Conservation (phyloP, 2,888 invertebrate species). For the Trachelus stipa region DNA sequence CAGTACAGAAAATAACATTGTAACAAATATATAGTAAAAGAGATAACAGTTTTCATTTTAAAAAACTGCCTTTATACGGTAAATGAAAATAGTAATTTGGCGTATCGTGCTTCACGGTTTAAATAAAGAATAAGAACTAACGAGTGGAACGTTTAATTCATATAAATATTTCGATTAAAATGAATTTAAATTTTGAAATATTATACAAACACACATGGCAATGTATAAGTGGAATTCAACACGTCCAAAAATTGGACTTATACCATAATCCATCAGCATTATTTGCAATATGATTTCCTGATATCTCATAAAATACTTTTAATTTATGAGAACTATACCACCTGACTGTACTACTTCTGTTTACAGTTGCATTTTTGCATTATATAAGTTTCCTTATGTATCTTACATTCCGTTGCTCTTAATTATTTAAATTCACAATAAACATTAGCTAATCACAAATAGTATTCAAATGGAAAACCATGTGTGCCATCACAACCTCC, state of each 20-base stretch:
- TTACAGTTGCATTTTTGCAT: not conserved
- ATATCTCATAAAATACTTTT: not conserved
- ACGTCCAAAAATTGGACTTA: not conserved
- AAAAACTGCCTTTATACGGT: not conserved
- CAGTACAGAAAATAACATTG: too few species aligned
- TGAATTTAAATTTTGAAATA: not conserved
- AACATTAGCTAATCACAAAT: conserved; percentile 1
- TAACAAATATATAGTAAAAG: too few species aligned
- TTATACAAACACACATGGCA: not conserved
- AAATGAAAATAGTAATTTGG: not conserved
- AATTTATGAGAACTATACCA: not conserved
- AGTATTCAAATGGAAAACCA: not conserved
- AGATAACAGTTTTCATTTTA: not conserved
- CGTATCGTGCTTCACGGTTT: not conserved
- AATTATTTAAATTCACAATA: not conserved
- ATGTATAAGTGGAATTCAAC: not conserved
- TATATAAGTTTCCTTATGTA: not conserved
- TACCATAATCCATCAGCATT: conserved; percentile 6
- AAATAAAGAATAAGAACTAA: not conserved
- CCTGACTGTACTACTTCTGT: not conserved
- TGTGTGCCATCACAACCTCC: not conserved
- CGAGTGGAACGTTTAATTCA: not conserved
- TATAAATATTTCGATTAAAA: not conserved
- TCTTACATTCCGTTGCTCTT: not conserved
- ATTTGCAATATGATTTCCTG: not conserved